Evolutionary conservation across 1,140 invertebrate species (phyloP).

Genomic region (Aphaenogaster rudis): DNA sequence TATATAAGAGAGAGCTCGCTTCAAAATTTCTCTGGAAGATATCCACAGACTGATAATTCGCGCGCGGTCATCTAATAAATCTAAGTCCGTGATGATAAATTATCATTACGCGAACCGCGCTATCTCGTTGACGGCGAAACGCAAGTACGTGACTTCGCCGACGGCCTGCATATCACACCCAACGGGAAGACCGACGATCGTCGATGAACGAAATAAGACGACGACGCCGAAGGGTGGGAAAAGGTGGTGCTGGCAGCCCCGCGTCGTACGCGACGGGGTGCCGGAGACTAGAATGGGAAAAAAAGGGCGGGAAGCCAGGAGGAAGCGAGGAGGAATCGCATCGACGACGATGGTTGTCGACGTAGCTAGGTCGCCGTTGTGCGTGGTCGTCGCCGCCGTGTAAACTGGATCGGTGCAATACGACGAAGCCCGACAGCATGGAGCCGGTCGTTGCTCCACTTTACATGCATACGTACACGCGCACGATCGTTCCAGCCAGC

Average conservation of each 20-base stretch:
- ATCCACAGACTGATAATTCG: background rate
- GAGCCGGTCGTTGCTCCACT: constrained; percentile 85
- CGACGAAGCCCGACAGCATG: constrained; percentile 81
- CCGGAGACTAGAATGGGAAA: constrained; percentile 22
- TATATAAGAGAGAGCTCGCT: no score
- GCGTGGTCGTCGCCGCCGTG: constrained; percentile 58
- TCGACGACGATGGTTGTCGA: constrained; percentile 21
- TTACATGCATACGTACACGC: constrained; percentile 69
- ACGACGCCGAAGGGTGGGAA: background rate
- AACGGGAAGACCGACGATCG: constrained; percentile 28
- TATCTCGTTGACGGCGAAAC: constrained; percentile 9
- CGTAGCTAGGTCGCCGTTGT: constrained; percentile 55
- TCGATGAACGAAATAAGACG: constrained; percentile 40
- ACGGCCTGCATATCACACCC: background rate
- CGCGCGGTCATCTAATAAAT: background rate
- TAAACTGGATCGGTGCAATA: constrained; percentile 81
- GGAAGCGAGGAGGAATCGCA: constrained; percentile 30
- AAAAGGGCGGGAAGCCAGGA: constrained; percentile 47
- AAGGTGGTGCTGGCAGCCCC: background rate
- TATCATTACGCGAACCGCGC: background rate
- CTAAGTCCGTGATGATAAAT: constrained; percentile 6
- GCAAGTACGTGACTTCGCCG: constrained; percentile 15
- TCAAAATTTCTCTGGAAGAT: background rate
- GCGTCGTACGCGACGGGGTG: constrained; percentile 52
- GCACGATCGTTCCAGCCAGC: constrained; percentile 55